Conservation (phyloP, 2,113 vertebrate species). For the Seriola aureovittata region DNA sequence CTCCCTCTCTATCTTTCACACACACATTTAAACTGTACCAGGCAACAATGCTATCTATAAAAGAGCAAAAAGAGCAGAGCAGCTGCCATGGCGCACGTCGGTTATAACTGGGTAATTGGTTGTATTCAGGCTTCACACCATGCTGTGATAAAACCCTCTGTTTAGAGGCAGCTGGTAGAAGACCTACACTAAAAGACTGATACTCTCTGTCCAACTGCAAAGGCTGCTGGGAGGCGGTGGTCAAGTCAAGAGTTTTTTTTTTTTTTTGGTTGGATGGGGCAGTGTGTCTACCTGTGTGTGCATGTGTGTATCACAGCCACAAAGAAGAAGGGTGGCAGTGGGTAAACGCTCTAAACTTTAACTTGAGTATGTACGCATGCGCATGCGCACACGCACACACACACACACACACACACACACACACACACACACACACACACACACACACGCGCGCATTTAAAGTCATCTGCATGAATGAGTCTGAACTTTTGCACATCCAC, state of each 20-base stretch:
- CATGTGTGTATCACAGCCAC: neutral
- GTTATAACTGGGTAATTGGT: slow-evolving; percentile 57
- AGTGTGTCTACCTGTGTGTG: slow-evolving; percentile 9
- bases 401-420: neutral
- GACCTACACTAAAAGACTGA: slow-evolving; percentile 36
- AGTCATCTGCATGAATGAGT: slow-evolving; percentile 33
- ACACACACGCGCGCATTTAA: neutral
- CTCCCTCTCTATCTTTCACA: slow-evolving; percentile 1
- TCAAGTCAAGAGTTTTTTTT: slow-evolving; percentile 3
- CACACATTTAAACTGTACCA: neutral
- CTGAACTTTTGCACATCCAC: neutral
- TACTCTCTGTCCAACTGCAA: slow-evolving; percentile 19
- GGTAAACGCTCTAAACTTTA: slow-evolving; percentile 35
- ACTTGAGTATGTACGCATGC: neutral
- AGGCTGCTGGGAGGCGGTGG: slow-evolving; percentile 14
- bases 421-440: neutral
- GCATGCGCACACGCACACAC: neutral
- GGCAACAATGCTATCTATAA: slow-evolving; percentile 25
- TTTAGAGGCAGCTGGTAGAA: slow-evolving; percentile 39
- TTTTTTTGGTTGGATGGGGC: neutral
- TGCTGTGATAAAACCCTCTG: slow-evolving; percentile 61
- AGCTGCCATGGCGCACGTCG: slow-evolving; percentile 28
- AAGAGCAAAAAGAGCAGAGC: slow-evolving; percentile 22
- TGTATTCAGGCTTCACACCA: slow-evolving; percentile 53
- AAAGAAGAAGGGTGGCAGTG: slow-evolving; percentile 22